These are phyloP conservation scores for Elachura formosa DNA, from an alignment of 2,113 vertebrate species.

Conservation along the genomic window DNA sequence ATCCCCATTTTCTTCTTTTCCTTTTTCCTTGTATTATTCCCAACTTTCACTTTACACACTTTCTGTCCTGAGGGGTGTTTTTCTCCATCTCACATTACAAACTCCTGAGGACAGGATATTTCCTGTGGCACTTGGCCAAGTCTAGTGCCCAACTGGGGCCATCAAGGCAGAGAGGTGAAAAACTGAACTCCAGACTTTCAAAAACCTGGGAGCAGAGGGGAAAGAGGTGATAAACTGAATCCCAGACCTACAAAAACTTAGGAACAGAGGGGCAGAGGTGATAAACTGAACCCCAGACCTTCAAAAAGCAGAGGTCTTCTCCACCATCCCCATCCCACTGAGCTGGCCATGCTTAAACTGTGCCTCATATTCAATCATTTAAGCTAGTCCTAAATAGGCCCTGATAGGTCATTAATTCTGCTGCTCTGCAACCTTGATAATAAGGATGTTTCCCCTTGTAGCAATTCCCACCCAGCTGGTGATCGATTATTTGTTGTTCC, in stretches of 20 bases:
- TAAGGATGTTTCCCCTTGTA: neutral
- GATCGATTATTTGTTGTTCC: neutral
- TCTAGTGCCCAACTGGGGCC: neutral
- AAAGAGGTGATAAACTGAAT: neutral
- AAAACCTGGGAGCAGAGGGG: neutral
- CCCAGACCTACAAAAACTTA: neutral
- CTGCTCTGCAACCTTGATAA: neutral
- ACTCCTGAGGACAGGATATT: neutral
- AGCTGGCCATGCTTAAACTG: neutral
- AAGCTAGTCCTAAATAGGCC: neutral
- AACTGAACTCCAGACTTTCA: too few relatives aligned
- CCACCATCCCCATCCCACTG: accelerated
- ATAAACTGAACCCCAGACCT: neutral
- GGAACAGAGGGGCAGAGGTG: neutral
- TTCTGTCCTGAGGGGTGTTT: neutral
- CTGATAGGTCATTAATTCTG: neutral
- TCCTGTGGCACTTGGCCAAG: neutral
- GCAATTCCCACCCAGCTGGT: neutral
- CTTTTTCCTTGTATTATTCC: neutral
- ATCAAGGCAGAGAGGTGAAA: neutral
- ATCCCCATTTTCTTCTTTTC: neutral
- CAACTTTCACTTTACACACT: accelerated
- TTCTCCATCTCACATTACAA: neutral
- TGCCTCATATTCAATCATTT: neutral
- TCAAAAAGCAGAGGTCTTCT: neutral